phyloP scores from a whole-genome alignment of 2,113 vertebrate species.

The Chroicocephalus ridibundus region DNA sequence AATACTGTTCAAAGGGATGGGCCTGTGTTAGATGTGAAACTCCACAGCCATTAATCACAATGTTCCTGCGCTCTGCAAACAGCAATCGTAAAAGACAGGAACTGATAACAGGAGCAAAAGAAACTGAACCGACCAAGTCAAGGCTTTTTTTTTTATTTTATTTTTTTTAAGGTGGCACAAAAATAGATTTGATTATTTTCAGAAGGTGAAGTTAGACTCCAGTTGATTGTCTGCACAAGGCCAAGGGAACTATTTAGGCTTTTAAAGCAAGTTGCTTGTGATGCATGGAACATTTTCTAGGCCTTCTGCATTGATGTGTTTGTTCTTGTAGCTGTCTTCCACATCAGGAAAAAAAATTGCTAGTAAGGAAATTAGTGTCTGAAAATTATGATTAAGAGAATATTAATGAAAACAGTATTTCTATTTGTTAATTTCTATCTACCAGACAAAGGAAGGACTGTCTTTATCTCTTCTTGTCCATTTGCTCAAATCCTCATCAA shows the following conservation, averaged over 20 bases:
- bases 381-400: not conserved
- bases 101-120: not conserved
- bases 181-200: not conserved
- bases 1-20: not conserved
- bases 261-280: not conserved
- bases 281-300: not conserved
- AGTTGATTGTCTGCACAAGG: not conserved
- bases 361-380: not conserved
- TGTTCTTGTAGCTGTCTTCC: not conserved
- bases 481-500: not conserved
- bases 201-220: not conserved
- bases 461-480: not conserved
- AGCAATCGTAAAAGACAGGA: not conserved
- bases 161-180: not conserved
- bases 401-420: not conserved
- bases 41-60: not conserved
- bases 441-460: not conserved
- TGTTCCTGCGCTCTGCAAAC: not conserved
- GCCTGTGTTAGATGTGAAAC: not conserved
- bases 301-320: not conserved
- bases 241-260: not conserved
- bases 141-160: rapidly evolving
- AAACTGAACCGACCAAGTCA: not conserved
- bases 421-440: not conserved
- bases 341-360: not conserved